Evolutionary conservation across 2,113 vertebrate species (phyloP).

Genomic region (Bagarius yarrelli): DNA sequence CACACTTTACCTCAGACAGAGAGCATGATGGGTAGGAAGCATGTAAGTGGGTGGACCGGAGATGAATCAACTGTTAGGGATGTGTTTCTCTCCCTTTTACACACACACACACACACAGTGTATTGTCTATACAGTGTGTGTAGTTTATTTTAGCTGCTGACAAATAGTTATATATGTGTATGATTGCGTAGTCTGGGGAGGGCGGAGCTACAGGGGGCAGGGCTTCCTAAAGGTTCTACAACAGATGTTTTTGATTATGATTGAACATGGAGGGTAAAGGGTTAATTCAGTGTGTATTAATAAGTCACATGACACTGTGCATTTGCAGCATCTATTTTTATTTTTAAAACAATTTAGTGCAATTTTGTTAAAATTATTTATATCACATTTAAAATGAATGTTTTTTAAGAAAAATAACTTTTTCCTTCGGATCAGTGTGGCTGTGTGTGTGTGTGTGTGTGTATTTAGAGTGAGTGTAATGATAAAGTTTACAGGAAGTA

Average conservation of each 20-base stretch:
- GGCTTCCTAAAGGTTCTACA: no score
- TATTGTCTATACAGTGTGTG: no score
- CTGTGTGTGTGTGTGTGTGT: background rate
- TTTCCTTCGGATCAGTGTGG: background rate
- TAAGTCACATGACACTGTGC: background rate
- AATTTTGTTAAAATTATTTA: conserved; percentile 43
- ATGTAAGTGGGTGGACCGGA: conserved; percentile 23
- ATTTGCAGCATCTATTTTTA: conserved; percentile 24
- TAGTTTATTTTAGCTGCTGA: no score
- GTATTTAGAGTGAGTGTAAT: conserved; percentile 32
- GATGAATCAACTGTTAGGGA: conserved; percentile 35
- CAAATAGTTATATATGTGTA: no score
- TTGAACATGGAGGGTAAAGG: background rate
- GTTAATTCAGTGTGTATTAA: background rate
- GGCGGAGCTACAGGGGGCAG: no score
- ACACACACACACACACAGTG: background rate
- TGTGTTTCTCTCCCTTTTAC: background rate
- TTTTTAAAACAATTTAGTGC: conserved; percentile 34
- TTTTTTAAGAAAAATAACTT: conserved; percentile 32
- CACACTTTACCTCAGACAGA: background rate
- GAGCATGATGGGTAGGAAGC: conserved; percentile 34
- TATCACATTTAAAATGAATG: conserved; percentile 38
- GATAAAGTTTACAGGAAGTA: background rate
- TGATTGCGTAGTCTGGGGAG: no score
- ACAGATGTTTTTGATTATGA: no score